Percentiles rank a stretch among this genome's conserved stretches.
Evolutionary conservation across 2,113 vertebrate species (phyloP).

Genomic region (Phycodurus eques): DNA sequence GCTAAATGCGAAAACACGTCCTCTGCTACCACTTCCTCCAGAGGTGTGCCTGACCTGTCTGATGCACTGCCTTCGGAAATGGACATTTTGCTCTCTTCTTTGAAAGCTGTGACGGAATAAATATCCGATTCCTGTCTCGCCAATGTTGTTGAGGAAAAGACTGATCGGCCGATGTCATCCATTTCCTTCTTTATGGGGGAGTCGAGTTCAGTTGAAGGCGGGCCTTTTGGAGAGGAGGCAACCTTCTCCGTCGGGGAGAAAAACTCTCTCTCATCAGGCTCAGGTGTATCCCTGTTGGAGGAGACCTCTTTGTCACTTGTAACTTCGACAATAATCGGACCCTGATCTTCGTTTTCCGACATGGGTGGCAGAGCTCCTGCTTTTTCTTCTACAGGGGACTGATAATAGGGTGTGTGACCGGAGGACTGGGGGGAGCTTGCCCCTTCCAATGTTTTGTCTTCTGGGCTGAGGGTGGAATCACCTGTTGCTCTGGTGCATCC

Average conservation of each 20-base stretch:
- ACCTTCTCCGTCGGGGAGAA: constrained; percentile 79
- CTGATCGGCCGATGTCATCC: constrained; percentile 61
- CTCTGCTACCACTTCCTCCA: constrained; percentile 91
- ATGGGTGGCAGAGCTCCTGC: constrained; percentile 72
- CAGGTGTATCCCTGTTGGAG: constrained; percentile 81
- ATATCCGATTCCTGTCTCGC: constrained; percentile 76
- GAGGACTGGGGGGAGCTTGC: constrained; percentile 88
- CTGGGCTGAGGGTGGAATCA: constrained; percentile 82
- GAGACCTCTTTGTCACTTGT: constrained; percentile 83
- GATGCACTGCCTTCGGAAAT: constrained; percentile 96
- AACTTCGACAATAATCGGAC: constrained; percentile 83
- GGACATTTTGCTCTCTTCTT: constrained; percentile 97
- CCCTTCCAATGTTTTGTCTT: constrained; percentile 90
- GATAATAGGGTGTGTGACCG: constrained; percentile 95
- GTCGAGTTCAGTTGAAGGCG: constrained; percentile 73
- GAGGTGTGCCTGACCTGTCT: constrained; percentile 90
- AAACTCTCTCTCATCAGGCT: constrained; percentile 79
- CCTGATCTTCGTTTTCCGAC: constrained; percentile 62
- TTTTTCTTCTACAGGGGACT: constrained; percentile 93
- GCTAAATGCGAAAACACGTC: constrained; percentile 95
- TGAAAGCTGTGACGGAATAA: constrained; percentile 78
- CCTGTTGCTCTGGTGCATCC: constrained; percentile 58
- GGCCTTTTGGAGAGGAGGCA: constrained; percentile 77
- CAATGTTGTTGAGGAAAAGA: constrained; percentile 41
- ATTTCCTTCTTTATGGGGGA: constrained; percentile 67